A percentile compares a stretch with the other conserved stretches of the same genome.
Evolutionary conservation across 2,888 invertebrate species (phyloP).

Genomic region (Zygaena filipendulae): DNA sequence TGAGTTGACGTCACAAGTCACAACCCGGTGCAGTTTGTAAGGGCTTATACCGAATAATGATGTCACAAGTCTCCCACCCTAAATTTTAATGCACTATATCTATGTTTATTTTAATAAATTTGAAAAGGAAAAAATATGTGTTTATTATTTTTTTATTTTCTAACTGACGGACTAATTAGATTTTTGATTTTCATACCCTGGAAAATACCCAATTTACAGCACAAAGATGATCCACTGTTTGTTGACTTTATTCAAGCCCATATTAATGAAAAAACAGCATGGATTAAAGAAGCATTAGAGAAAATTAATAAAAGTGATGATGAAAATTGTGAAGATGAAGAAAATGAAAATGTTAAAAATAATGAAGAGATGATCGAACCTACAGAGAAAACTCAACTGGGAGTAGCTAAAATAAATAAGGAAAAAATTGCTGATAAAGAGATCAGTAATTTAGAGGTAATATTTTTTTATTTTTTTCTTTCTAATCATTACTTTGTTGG

Average conservation of each 20-base stretch:
- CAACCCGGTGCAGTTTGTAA: too few relatives aligned
- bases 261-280: slow-evolving; percentile 55
- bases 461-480: too few relatives aligned
- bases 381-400: slow-evolving; percentile 17
- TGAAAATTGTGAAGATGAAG: slow-evolving; percentile 39
- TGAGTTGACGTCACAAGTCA: too few relatives aligned
- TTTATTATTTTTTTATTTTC: not conserved
- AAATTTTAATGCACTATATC: too few relatives aligned
- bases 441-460: slow-evolving; percentile 81
- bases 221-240: slow-evolving; percentile 90
- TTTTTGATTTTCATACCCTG: not conserved
- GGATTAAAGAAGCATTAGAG: slow-evolving; percentile 46
- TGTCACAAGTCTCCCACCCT: too few relatives aligned
- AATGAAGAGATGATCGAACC: slow-evolving; percentile 23
- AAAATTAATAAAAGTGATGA: slow-evolving; percentile 39
- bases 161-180: not conserved
- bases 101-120: too few relatives aligned
- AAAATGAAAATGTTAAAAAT: slow-evolving; percentile 20
- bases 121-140: not conserved
- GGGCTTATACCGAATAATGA: too few relatives aligned
- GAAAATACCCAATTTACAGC: slow-evolving; percentile 45
- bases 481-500: too few relatives aligned
- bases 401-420: slow-evolving; percentile 14
- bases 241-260: slow-evolving; percentile 91
- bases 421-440: slow-evolving; percentile 75